Base-by-base conservation (phyloP, 2,888 invertebrate species). In the Hemistola chrysoprasaria region DNA sequence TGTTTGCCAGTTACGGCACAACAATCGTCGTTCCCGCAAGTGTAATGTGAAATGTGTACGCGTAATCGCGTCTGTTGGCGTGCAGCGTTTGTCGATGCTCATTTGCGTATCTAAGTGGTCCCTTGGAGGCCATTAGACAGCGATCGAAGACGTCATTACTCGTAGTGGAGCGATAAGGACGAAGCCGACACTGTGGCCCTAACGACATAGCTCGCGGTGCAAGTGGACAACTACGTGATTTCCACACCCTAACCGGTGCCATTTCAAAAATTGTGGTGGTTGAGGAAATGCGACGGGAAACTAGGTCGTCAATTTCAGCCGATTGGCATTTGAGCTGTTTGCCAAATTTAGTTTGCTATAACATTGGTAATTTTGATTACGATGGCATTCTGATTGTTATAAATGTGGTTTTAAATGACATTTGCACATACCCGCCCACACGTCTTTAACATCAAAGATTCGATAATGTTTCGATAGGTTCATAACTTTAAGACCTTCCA, bases 51-150 rank as follows among this genome's bases (percentile, higher is more conserved):
- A 67, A 71, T 68, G 62, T 61, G 64, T 62, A 59, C 59, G 57
- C 58, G 55, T 60, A 66, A 58, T 64, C 59, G 53, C 56, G 59
- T 62, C 60, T 59, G 67, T 68, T 68, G 64, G 66, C 60, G 57
- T 56, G 59, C 59, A 61, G 68, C 60, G 71, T 69, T 79, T 72
- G 74, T 71, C 76, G 81, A 78, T 79, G 86, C 81, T 86, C 87
- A 86, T 88, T 88, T 88, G 86, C 87, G 84, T 88, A 87, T 87
- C 87, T 86, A 84, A 87, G 86, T 84, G 84, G 79, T 71, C 75
- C 77, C 79, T 75, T 72, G 74, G 78, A 78, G 78, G 80, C 86
- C 86, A 88, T 88, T 88, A 88, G 82, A 76, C 71, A 65, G 65
- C 84, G 83, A 86, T 86, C 85, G 85, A 77, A 80, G 82, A 73